Percentiles rank a stretch among this genome's conserved stretches.
Evolutionary conservation across 2,113 vertebrate species (phyloP).

Genomic region (Butorides virescens): DNA sequence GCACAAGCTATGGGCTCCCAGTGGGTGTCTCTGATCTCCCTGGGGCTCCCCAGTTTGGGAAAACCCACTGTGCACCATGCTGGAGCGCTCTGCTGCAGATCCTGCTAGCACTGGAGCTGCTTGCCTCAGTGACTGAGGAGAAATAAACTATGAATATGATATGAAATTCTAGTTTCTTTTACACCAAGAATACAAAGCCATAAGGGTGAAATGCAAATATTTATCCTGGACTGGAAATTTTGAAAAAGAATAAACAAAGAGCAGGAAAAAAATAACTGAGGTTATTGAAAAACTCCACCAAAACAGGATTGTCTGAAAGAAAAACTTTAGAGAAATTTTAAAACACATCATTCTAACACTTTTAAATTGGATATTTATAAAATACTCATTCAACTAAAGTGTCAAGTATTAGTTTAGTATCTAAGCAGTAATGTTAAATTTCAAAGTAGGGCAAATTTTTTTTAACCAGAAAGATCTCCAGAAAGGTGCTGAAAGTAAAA

Average conservation of each 20-base stretch:
- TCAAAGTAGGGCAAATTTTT: neutral
- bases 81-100: too few species aligned
- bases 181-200: neutral
- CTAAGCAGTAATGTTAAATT: neutral
- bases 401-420: neutral
- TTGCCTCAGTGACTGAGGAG: too few species aligned
- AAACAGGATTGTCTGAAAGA: neutral
- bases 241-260: neutral
- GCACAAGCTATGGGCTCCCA: too few species aligned
- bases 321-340: neutral
- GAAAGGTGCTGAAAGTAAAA: neutral
- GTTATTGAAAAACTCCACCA: neutral
- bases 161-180: neutral
- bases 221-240: neutral
- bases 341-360: neutral
- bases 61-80: too few species aligned
- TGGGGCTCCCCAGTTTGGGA: too few species aligned
- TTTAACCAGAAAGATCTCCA: neutral
- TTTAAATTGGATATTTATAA: neutral
- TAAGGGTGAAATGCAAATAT: neutral
- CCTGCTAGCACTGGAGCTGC: too few species aligned
- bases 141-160: fast-evolving
- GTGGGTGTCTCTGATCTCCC: too few species aligned
- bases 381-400: neutral
- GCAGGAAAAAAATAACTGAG: neutral